phyloP scores from a whole-genome alignment of 2,797 vertebrate genomes.

The Squalus acanthias region DNA sequence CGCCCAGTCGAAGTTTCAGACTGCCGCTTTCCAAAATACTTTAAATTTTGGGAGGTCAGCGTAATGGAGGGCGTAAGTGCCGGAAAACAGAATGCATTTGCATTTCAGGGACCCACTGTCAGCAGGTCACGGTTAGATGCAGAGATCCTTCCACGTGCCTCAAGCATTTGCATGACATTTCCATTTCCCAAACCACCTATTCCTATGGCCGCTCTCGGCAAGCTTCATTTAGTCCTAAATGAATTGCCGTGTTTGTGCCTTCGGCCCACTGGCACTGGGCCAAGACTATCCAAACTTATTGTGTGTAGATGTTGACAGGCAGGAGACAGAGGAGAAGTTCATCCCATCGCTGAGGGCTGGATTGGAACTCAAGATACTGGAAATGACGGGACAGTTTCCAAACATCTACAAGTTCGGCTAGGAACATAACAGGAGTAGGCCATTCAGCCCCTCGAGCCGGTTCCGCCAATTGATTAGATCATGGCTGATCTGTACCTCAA shows the following conservation, averaged over 20 bases:
- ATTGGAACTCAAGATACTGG: not conserved
- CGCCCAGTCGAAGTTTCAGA: not conserved
- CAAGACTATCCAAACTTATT: not conserved
- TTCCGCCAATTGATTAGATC: not conserved
- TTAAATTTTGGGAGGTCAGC: not conserved
- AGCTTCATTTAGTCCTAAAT: not conserved
- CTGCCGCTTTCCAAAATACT: not conserved
- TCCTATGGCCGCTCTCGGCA: not conserved
- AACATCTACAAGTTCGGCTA: not conserved
- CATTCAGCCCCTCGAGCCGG: not conserved
- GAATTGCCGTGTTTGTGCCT: not conserved
- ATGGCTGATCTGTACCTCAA: not conserved
- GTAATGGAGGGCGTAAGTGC: not conserved
- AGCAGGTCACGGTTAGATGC: not conserved
- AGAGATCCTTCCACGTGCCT: not conserved
- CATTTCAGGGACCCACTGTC: not conserved
- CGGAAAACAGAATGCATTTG: not conserved
- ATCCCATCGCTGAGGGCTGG: not conserved
- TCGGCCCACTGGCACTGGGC: not conserved
- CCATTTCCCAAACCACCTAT: constrained; percentile 4
- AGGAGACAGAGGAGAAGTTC: not conserved
- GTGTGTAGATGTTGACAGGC: not conserved
- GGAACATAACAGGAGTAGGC: no score
- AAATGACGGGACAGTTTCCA: not conserved
- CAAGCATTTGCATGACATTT: not conserved